Evolutionary conservation across 2,797 vertebrate genomes (phyloP), one percentile per base, ranked within the genome.

Genomic region (Kryptopterus vitreolus): DNA sequence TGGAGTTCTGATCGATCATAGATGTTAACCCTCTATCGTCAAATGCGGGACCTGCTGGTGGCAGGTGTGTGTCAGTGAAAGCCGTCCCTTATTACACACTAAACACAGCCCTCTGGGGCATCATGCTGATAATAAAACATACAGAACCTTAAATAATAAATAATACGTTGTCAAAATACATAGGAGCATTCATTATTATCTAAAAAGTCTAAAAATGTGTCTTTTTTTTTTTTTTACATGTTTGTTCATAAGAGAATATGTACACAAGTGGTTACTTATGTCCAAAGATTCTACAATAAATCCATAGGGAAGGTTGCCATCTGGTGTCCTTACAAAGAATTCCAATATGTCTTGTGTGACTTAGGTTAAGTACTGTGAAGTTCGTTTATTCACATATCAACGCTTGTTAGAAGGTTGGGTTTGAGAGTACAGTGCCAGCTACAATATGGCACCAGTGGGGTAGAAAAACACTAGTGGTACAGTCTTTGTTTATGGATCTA

Each of bases 1-100:
- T 87, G 86, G 84, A 81, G 80, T 69, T 66, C 31, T 68, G 52
- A 78, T 38, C 53, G 65, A 55, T 77, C 83, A 81, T 29, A 24
- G 72, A 80, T 75, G 87, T 91, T 92, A 92, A 92, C 90, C 81
- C 75, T 87, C 87, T 84, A 85, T 80, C 79, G 82, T 69, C 80
- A 82, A 78, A 58, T 9, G n/a, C 46, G 29, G 46, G 76, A 79
- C 55, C 72, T 70, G 73, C 79, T 69, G 78, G 52, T 85, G 61
- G 48, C 77, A 24, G 31, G 58, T 79, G 68, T 48, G 63, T 52
- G 77, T 46, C 52, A 75, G 24, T 43, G 16, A 58, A 71, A 55
- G 33, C 13, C n/a, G 2, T 26, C 35, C n/a, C 55, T 26, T 29
- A 43, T 58, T 59, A 53, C 5, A 57, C 10, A 35, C 43, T n/a